phyloP scores from a whole-genome alignment of 2,113 vertebrate species.

The Cyphomyrus discorhynchus region DNA sequence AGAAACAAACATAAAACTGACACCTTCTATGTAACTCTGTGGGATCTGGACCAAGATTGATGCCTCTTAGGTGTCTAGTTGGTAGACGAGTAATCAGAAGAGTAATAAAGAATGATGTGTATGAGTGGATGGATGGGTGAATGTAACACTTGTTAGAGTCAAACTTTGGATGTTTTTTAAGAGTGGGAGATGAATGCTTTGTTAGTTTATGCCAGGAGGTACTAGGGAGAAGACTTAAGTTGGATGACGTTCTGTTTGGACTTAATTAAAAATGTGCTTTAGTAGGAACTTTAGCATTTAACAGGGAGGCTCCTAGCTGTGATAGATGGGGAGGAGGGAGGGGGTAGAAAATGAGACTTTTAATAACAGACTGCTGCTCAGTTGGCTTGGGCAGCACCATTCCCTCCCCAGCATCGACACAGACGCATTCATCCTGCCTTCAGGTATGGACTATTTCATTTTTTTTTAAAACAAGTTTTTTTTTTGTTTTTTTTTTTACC shows the following conservation, averaged over 20 bases:
- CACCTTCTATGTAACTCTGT: neutral
- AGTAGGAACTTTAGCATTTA: constrained; percentile 19
- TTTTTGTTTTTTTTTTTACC: neutral
- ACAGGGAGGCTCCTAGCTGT: constrained; percentile 29
- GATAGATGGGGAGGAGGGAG: constrained; percentile 31
- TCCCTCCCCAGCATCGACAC: constrained; percentile 20
- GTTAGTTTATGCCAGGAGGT: neutral
- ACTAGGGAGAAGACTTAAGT: neutral
- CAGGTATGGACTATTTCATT: constrained; percentile 34
- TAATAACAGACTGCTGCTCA: constrained; percentile 44
- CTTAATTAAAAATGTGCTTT: constrained; percentile 35
- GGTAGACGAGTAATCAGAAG: neutral
- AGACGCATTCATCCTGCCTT: constrained; percentile 22
- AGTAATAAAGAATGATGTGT: neutral
- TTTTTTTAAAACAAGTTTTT: neutral
- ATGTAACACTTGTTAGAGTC: neutral
- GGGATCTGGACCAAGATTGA: neutral
- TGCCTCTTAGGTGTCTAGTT: neutral
- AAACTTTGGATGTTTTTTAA: neutral
- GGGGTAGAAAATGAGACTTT: constrained; percentile 38
- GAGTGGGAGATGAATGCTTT: neutral
- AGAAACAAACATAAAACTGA: neutral
- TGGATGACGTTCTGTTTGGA: constrained; percentile 18
- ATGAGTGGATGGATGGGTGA: neutral
- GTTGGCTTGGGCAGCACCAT: constrained; percentile 39